Conservation (phyloP, 2,888 invertebrate genomes). For the Sphaerophoria taeniata region DNA sequence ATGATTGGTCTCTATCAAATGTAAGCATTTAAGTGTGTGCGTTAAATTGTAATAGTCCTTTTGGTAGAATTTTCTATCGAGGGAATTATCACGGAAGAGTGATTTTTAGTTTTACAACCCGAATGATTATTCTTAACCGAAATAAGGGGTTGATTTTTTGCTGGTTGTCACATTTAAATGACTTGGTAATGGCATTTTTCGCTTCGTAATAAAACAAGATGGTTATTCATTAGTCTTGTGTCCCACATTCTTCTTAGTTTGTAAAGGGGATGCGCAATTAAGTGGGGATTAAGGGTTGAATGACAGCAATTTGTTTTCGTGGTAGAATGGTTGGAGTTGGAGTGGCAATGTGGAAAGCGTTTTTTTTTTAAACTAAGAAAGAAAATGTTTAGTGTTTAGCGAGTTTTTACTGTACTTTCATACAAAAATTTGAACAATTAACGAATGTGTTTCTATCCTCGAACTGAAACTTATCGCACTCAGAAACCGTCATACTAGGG, state of each 20-base stretch:
- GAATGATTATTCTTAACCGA: neutral
- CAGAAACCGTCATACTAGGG: too few relatives aligned
- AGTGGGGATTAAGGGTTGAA: constrained; percentile 53
- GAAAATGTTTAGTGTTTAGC: too few relatives aligned
- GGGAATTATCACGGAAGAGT: constrained; percentile 53
- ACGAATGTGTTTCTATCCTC: too few relatives aligned
- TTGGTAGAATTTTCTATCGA: constrained; percentile 57
- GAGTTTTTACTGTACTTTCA: too few relatives aligned
- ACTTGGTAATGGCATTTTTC: constrained; percentile 61
- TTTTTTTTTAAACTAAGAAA: too few relatives aligned
- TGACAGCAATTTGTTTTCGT: constrained; percentile 31
- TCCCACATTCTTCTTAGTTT: neutral
- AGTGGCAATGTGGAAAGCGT: too few relatives aligned
- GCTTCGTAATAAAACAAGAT: constrained; percentile 53
- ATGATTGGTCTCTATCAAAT: constrained; percentile 12
- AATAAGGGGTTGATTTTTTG: constrained; percentile 13
- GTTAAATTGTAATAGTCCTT: constrained; percentile 19
- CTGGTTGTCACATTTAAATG: constrained; percentile 43
- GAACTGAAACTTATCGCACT: too few relatives aligned
- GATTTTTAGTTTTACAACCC: constrained; percentile 24
- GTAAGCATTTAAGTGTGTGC: constrained; percentile 20
- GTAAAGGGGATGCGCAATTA: constrained; percentile 54
- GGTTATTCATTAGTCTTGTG: constrained; percentile 34
- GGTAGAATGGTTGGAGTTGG: neutral
- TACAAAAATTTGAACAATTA: too few relatives aligned